Conservation (phyloP, 2,113 vertebrate genomes). For the Barnardius zonarius region DNA sequence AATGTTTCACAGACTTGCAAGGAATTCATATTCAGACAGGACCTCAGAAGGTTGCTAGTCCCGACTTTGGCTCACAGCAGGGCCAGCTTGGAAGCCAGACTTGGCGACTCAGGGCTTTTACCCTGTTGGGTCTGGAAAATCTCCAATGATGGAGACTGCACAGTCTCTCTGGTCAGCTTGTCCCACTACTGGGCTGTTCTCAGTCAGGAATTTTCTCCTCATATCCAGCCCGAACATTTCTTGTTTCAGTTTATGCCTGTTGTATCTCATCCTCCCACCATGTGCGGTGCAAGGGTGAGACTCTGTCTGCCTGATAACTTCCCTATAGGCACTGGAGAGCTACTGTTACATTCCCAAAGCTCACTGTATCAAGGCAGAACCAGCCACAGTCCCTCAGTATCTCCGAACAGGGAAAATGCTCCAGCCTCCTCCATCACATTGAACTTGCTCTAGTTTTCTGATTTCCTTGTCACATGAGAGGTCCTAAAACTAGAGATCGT, state of each 20-base stretch:
- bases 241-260: background rate
- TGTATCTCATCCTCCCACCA: background rate
- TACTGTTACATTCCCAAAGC: background rate
- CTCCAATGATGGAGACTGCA: background rate
- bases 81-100: background rate
- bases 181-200: background rate
- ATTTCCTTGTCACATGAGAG: background rate
- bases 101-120: background rate
- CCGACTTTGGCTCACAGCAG: background rate
- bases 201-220: background rate
- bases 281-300: accelerated
- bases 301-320: background rate
- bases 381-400: background rate
- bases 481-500: background rate
- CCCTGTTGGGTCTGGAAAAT: background rate
- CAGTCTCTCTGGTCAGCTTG: background rate
- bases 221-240: background rate
- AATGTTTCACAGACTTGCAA: background rate
- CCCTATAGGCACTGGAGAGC: accelerated
- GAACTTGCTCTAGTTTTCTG: background rate
- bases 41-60: background rate
- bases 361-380: background rate
- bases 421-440: background rate
- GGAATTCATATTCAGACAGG: background rate
- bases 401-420: background rate